phyloP scores from a whole-genome alignment of 1,140 invertebrate species.

The Babylonia areolata region DNA sequence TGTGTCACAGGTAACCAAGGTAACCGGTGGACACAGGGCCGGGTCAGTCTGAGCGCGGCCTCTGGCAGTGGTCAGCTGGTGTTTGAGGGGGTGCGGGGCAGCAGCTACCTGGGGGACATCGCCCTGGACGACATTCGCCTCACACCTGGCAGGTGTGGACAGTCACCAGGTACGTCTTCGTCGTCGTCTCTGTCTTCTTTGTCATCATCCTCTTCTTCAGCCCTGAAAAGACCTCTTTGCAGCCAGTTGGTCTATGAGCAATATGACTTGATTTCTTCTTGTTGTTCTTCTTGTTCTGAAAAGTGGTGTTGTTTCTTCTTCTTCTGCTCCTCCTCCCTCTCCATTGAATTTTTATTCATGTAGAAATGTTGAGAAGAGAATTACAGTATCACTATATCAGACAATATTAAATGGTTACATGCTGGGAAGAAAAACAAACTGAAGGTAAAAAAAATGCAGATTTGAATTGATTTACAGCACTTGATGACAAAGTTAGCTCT shows the following conservation, averaged over 20 bases:
- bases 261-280: no score
- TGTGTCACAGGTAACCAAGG: slow-evolving; percentile 65
- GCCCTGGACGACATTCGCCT: slow-evolving; percentile 69
- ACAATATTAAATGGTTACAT: no score
- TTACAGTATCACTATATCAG: no score
- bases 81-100: slow-evolving; percentile 66
- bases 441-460: no score
- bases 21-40: slow-evolving; percentile 60
- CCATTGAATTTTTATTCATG: no score
- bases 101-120: slow-evolving; percentile 63
- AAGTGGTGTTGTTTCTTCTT: no score
- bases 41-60: slow-evolving; percentile 48
- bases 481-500: no score
- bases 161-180: slow-evolving; percentile 7
- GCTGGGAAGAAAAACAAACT: no score
- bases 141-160: slow-evolving; percentile 56
- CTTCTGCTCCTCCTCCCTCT: no score
- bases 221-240: neutral
- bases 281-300: neutral
- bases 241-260: no score
- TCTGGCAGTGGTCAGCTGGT: slow-evolving; percentile 52
- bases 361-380: no score
- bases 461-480: no score
- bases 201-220: neutral
- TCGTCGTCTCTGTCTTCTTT: neutral